These are phyloP conservation scores for Automeris io DNA, from an alignment of 2,888 invertebrate genomes.

Conservation along the genomic window DNA sequence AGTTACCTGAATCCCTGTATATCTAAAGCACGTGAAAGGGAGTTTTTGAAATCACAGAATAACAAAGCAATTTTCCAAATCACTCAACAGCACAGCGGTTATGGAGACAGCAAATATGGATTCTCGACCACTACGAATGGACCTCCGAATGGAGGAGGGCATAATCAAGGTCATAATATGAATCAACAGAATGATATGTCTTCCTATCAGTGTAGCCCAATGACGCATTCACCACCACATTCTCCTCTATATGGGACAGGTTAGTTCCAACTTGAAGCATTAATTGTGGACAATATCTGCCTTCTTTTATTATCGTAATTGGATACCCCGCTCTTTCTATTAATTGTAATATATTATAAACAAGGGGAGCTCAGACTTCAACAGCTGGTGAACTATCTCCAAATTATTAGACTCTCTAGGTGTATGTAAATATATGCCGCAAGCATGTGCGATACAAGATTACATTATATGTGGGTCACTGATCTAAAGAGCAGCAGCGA, in stretches of 20 bases:
- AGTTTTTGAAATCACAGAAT: too few relatives aligned
- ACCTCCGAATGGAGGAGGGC: constrained; percentile 39
- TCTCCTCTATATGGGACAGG: constrained; percentile 77
- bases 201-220: constrained; percentile 53
- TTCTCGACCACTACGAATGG: constrained; percentile 71
- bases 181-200: constrained; percentile 51
- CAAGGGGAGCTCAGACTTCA: too few relatives aligned
- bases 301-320: too few relatives aligned
- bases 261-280: constrained; percentile 20
- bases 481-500: too few relatives aligned
- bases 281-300: too few relatives aligned
- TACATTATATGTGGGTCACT: neutral
- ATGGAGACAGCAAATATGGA: constrained; percentile 80
- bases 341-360: too few relatives aligned
- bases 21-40: too few relatives aligned
- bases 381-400: too few relatives aligned
- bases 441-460: neutral
- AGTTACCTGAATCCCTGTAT: too few relatives aligned
- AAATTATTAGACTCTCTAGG: too few relatives aligned
- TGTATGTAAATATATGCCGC: too few relatives aligned
- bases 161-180: constrained; percentile 39
- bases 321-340: too few relatives aligned
- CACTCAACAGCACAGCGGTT: constrained; percentile 59
- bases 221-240: constrained; percentile 68
- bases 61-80: neutral